Percentiles rank a stretch among this genome's conserved stretches.
Conservation (phyloP, 2,797 vertebrate genomes). For the Neosalanx taihuensis region DNA sequence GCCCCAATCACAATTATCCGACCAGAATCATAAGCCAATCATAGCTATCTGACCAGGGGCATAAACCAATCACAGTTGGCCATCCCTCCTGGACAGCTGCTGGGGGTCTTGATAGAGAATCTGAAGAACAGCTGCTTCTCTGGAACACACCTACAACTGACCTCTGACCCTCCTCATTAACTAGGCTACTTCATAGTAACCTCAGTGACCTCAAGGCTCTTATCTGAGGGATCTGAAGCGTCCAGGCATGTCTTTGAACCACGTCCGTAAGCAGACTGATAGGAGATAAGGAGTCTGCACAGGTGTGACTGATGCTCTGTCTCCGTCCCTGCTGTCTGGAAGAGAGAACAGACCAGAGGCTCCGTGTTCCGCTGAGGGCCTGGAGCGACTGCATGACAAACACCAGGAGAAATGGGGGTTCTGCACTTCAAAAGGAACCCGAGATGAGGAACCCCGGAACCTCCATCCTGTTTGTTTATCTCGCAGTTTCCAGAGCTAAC, state of each 20-base stretch:
- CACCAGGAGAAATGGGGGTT: constrained; percentile 21
- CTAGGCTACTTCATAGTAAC: too few relatives aligned
- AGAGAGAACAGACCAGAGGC: constrained; percentile 69
- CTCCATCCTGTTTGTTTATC: constrained; percentile 55
- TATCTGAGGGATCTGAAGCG: constrained; percentile 26
- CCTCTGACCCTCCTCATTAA: too few relatives aligned
- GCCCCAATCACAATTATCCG: too few relatives aligned
- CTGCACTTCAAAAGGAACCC: constrained; percentile 15
- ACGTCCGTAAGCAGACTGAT: constrained; percentile 59
- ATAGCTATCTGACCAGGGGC: constrained; percentile 9
- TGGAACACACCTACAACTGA: too few relatives aligned
- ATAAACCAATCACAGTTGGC: constrained; percentile 32
- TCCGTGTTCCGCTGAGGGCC: constrained; percentile 68
- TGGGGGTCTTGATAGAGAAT: too few relatives aligned
- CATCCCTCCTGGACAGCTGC: constrained; percentile 36
- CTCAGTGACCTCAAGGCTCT: too few relatives aligned
- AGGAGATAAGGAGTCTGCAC: constrained; percentile 44
- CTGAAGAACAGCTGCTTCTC: too few relatives aligned
- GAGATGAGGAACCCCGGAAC: constrained; percentile 39
- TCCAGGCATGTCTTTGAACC: constrained; percentile 48
- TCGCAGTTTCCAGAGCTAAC: constrained; percentile 59
- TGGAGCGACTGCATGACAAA: constrained; percentile 57
- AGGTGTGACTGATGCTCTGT: constrained; percentile 57
- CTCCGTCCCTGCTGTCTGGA: constrained; percentile 44
- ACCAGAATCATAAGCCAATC: too few relatives aligned